A percentile compares a stretch with the other conserved stretches of the same genome.
Evolutionary conservation across 2,888 invertebrate genomes (phyloP).

Genomic region (Chrysopilus asiliformis): DNA sequence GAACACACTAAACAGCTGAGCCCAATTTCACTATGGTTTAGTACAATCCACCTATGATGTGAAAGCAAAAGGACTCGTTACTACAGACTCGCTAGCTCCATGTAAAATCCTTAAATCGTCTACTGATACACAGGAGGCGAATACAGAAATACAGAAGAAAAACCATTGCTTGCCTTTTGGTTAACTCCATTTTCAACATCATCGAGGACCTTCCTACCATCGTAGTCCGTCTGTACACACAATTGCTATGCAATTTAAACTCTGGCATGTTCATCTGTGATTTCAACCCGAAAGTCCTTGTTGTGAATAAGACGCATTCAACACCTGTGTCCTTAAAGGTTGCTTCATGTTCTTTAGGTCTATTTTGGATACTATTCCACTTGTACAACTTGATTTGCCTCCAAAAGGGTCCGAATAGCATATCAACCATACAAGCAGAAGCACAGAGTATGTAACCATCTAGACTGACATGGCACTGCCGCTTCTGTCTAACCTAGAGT

Average conservation of each 20-base stretch:
- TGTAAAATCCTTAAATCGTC: too few relatives aligned
- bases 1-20: neutral
- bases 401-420: too few relatives aligned
- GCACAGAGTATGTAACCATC: too few relatives aligned
- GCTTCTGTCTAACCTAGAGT: too few relatives aligned
- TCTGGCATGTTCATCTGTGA: slow-evolving; percentile 9
- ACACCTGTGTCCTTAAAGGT: slow-evolving; percentile 15
- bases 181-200: neutral
- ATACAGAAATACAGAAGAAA: too few relatives aligned
- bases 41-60: too few relatives aligned
- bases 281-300: slow-evolving; percentile 8
- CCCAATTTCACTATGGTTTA: too few relatives aligned
- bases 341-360: slow-evolving; percentile 6
- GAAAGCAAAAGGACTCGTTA: too few relatives aligned
- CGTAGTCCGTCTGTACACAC: slow-evolving; percentile 7
- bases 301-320: slow-evolving; percentile 13
- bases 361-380: neutral
- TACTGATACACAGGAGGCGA: too few relatives aligned
- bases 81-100: too few relatives aligned
- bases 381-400: slow-evolving; percentile 1
- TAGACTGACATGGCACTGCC: too few relatives aligned
- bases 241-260: slow-evolving; percentile 11
- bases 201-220: neutral
- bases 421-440: too few relatives aligned
- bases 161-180: neutral